Conservation (phyloP, 2,113 vertebrate genomes). For the Phalacrocorax aristotelis region DNA sequence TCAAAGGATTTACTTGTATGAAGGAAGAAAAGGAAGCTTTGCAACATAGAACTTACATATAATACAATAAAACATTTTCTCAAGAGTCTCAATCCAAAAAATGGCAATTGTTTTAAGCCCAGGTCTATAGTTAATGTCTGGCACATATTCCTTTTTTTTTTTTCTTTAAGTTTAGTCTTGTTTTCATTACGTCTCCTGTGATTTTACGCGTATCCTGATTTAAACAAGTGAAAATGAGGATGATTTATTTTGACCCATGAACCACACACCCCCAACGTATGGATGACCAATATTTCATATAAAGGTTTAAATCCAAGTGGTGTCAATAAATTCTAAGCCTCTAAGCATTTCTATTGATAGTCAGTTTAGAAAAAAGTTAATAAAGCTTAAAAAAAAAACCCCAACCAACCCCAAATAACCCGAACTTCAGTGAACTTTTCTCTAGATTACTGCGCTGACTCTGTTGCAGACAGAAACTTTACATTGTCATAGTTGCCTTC, state of each 20-base stretch:
- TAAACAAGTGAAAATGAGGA: neutral
- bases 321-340: neutral
- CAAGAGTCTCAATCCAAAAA: neutral
- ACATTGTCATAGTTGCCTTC: neutral
- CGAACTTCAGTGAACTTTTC: neutral
- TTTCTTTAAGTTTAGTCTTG: neutral
- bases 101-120: neutral
- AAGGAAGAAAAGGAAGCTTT: neutral
- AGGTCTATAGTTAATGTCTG: neutral
- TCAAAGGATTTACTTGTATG: neutral
- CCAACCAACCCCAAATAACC: neutral
- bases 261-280: rapidly evolving
- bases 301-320: neutral
- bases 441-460: neutral
- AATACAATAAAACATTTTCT: neutral
- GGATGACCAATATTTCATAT: neutral
- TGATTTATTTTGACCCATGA: neutral
- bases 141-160: neutral
- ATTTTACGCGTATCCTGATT: neutral
- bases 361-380: neutral
- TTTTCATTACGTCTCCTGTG: neutral
- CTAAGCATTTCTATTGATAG: neutral
- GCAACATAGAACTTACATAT: rapidly evolving
- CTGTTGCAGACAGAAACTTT: neutral
- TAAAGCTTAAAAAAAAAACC: neutral